Evolutionary conservation across 2,797 vertebrate genomes (phyloP), one percentile per base, ranked within the genome.

Genomic region (Vipera ursinii): DNA sequence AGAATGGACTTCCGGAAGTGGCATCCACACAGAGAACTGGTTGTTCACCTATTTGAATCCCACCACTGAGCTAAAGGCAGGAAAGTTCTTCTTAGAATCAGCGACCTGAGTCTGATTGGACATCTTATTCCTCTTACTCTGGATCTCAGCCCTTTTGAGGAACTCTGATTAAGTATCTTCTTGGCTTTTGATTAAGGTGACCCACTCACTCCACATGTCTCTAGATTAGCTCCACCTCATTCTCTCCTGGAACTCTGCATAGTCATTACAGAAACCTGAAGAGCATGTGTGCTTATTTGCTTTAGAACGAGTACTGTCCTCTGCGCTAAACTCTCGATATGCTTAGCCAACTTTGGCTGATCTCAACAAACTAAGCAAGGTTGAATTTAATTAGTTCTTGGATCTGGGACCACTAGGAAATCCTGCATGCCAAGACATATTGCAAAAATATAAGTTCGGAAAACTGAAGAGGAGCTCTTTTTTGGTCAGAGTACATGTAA

Each of bases 401-500:
- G 73, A 82, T 48, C 73, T 82, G 44, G 20, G 73, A 82, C 44
- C 73, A 48, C 73, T 5, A 24, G 73, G 73, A 82, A 44, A 48
- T 85, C 1, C 9, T 86, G 2, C 56, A 85, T 87, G 59, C 93
- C 94, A 87, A 94, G 55, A 48, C 94, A 93, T 94, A 92, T 91
- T 94, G 94, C 96, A 82, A 82, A 86, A 93, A 60, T 93, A 92
- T 86, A 73, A 48, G 93, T 17, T 32, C 0, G 13, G n/a, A 93
- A 96, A 88, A 91, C 89, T 87, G 91, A 92, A n/a, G n/a, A 22
- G 86, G 28, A 90, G 22, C 86, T 88, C 87, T 55, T 57, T 92
- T 94, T 73, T 38, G 15, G 88, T 65, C n/a, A 38, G 14, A 20
- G 90, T 92, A 94, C 93, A 91, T 89, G 93, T 55, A 96, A 93